These are phyloP conservation scores for Tribolium freemani DNA, from an alignment of 2,888 invertebrate genomes.

Conservation along the genomic window DNA sequence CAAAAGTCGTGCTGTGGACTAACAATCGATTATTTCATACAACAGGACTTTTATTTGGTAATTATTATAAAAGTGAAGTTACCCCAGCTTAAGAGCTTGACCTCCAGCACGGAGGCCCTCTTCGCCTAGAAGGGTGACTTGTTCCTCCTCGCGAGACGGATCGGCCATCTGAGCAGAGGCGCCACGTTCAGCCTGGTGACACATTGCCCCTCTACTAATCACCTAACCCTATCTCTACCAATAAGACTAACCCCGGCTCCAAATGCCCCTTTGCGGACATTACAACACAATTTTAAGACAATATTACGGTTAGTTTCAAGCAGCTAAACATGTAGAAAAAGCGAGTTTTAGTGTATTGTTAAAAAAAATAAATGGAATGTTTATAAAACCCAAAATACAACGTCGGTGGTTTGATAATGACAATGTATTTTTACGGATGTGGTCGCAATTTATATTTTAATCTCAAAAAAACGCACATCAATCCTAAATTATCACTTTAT, in stretches of 20 bases:
- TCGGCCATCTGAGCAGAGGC: slow-evolving; percentile 92
- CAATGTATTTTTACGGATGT: not conserved
- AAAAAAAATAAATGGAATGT: no score
- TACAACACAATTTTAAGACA: slow-evolving; percentile 1
- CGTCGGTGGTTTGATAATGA: not conserved
- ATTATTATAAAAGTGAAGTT: slow-evolving; percentile 71
- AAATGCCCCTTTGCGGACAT: slow-evolving; percentile 25
- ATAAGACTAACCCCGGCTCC: slow-evolving; percentile 22
- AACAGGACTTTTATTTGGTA: slow-evolving; percentile 26
- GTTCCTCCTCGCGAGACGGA: slow-evolving; percentile 95
- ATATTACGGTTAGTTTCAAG: not conserved
- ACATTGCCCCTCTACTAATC: slow-evolving; percentile 69
- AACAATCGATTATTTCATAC: slow-evolving; percentile 9
- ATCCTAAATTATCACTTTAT: not conserved
- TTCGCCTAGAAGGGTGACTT: slow-evolving; percentile 96
- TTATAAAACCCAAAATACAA: not conserved
- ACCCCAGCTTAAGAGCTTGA: slow-evolving; percentile 98
- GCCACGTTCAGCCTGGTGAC: slow-evolving; percentile 78
- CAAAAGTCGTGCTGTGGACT: slow-evolving; percentile 14
- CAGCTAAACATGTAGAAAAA: slow-evolving; percentile 22
- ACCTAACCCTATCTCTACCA: slow-evolving; percentile 48
- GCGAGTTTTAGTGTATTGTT: not conserved
- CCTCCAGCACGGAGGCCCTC: slow-evolving; percentile 95
- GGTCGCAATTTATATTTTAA: not conserved
- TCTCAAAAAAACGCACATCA: not conserved